Base-by-base conservation (phyloP, 2,888 invertebrate genomes). In the Eupithecia inturbata region DNA sequence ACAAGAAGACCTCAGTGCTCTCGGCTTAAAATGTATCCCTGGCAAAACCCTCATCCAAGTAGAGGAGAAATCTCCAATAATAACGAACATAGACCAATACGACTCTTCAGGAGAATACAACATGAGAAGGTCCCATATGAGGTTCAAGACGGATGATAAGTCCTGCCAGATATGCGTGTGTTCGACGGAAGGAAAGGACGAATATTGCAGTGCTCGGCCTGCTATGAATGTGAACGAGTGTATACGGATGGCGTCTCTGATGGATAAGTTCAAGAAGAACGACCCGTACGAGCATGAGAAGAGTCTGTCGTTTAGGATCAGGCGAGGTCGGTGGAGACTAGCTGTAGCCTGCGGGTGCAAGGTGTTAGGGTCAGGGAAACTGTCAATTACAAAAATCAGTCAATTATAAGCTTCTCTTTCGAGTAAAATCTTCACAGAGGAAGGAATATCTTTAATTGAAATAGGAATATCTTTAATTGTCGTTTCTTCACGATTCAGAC, bases 141-240 rank as follows among this genome's bases (percentile, higher is more conserved):
- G 83, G 9, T 76, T 79, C 1, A 77, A 78, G 4, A 78, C 80
- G 0, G 80, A 85, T n/a, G 87, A 89, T 16, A 87, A 91, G 28
- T 70, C 67, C 0, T 94, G 94, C 70, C 80, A 83, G 68, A 81
- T 93, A 0, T 94, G 94, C 67, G 86, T 92, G 0, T 94, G 94
- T 67, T 90, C 92, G 0, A 80, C 80, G 0, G 87, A 89, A 2
- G 94, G 92, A 0, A 87, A 85, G 78, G 81, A 90, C 62, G 89
- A 92, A 57, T 85, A 89, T 62, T 94, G 94, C 69, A 85, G 82
- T 0, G 85, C 83, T 5, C 86, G 93, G 81, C 89, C 92, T 3
- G 90, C 91, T 0, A 85, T 79, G 49, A 92, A 88, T 67, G 81
- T 92, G 0, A 93, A 94, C 68, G 94, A 94, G 77, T 94, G 94